These are phyloP conservation scores for Temnothorax ravouxi DNA, from an alignment of 2,888 invertebrate species.

Conservation along the genomic window DNA sequence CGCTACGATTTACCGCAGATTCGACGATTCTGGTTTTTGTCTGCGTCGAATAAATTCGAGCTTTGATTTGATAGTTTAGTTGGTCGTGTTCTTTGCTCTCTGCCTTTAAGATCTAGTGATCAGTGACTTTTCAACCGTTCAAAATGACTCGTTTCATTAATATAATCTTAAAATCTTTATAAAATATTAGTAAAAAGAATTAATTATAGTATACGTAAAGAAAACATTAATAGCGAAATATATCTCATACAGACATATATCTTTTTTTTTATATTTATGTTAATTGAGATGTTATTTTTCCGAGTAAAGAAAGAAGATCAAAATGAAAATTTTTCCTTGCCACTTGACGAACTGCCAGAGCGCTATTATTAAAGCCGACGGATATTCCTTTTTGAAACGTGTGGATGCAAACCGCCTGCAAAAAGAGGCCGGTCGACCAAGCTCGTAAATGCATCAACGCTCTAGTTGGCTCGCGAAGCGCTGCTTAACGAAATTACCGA, in stretches of 20 bases:
- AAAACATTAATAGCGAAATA: neutral
- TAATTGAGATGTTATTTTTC: neutral
- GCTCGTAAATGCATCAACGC: slow-evolving; percentile 54
- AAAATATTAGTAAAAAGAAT: neutral
- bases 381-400: slow-evolving; percentile 36
- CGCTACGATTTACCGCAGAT: slow-evolving; percentile 33
- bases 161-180: neutral
- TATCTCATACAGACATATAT: too few relatives aligned
- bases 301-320: neutral
- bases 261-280: neutral
- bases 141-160: neutral
- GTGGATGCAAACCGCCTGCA: slow-evolving; percentile 32
- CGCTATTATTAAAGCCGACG: slow-evolving; percentile 28
- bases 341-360: neutral
- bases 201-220: neutral
- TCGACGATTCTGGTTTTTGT: slow-evolving; percentile 37
- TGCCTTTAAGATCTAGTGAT: neutral
- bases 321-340: slow-evolving; percentile 11
- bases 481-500: slow-evolving; percentile 41
- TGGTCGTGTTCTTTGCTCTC: neutral
- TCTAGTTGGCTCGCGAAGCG: slow-evolving; percentile 48
- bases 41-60: neutral
- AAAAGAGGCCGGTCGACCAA: slow-evolving; percentile 38
- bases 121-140: neutral
- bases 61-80: neutral